These are phyloP conservation scores for Pontoporia blainvillei DNA, from an alignment of 2,113 vertebrate genomes.

Conservation along the genomic window DNA sequence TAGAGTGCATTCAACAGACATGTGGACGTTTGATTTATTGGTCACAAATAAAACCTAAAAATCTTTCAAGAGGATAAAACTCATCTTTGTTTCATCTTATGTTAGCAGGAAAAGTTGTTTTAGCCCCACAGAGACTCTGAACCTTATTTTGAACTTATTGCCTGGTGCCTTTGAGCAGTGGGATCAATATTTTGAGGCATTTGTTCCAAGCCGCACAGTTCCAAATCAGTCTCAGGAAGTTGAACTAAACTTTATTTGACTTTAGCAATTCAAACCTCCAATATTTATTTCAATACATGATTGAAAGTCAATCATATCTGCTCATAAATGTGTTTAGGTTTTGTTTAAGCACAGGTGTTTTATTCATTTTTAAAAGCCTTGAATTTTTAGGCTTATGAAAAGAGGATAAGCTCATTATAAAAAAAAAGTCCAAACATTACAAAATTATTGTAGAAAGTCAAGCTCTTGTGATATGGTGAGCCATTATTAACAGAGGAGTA, in stretches of 20 bases:
- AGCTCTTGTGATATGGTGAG: background rate
- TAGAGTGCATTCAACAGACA: constrained; percentile 31
- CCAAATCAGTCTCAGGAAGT: constrained; percentile 3
- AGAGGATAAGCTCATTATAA: background rate
- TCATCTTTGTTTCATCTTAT: constrained; percentile 22
- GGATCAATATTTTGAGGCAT: constrained; percentile 48
- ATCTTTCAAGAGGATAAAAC: constrained; percentile 30
- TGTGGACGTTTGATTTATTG: constrained; percentile 46
- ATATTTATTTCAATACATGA: constrained; percentile 5
- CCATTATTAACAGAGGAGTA: background rate
- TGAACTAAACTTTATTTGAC: constrained; percentile 25
- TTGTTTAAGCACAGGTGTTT: constrained; percentile 3
- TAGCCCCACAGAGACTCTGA: constrained; percentile 16
- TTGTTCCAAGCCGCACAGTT: constrained; percentile 21
- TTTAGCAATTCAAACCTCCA: background rate
- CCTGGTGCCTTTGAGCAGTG: constrained; percentile 4
- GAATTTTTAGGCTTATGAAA: background rate
- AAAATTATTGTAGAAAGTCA: background rate
- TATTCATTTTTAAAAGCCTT: constrained; percentile 18
- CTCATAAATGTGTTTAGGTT: background rate
- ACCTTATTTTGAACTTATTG: constrained; percentile 62
- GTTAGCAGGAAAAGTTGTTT: constrained; percentile 40
- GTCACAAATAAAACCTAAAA: constrained; percentile 52
- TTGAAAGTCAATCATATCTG: background rate
- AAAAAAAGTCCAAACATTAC: background rate